These are phyloP conservation scores for Mirounga angustirostris DNA, from an alignment of 2,113 vertebrate genomes.

Conservation along the genomic window DNA sequence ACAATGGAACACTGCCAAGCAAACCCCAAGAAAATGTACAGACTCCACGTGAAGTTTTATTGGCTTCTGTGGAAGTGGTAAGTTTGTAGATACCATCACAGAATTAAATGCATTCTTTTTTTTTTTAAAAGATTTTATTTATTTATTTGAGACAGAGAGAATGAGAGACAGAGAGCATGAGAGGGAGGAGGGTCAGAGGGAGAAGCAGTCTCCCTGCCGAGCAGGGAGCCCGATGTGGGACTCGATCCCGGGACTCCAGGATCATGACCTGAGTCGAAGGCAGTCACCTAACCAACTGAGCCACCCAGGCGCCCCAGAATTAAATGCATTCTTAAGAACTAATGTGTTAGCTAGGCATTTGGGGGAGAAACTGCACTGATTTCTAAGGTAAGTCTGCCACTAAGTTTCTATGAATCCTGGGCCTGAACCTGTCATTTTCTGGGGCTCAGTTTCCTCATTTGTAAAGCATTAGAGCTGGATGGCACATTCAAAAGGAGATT, in stretches of 20 bases:
- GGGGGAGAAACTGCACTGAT: background rate
- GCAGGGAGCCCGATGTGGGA: too few relatives aligned
- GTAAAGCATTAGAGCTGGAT: background rate
- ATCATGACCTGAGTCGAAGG: too few relatives aligned
- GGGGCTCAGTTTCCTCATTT: background rate
- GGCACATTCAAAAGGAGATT: background rate
- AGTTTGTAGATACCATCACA: background rate
- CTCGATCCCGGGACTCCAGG: too few relatives aligned
- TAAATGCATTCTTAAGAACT: slow-evolving; percentile 50
- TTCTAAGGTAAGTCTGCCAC: slow-evolving; percentile 23
- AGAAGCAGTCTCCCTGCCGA: too few relatives aligned
- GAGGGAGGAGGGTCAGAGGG: too few relatives aligned
- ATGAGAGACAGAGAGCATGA: too few relatives aligned
- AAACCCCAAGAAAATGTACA: background rate
- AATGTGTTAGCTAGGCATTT: background rate
- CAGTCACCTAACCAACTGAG: too few relatives aligned
- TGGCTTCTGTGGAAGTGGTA: background rate
- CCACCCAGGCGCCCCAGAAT: background rate
- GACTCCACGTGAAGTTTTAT: background rate
- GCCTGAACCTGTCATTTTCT: background rate
- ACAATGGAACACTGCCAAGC: background rate
- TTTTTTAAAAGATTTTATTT: too few relatives aligned
- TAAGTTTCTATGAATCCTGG: background rate
- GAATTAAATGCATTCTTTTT: slow-evolving; percentile 55
- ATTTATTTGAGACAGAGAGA: too few relatives aligned